Percentiles rank a stretch among this genome's conserved stretches.
Conservation (phyloP, 2,797 vertebrate species). For the Oreonectes daqikongensis region DNA sequence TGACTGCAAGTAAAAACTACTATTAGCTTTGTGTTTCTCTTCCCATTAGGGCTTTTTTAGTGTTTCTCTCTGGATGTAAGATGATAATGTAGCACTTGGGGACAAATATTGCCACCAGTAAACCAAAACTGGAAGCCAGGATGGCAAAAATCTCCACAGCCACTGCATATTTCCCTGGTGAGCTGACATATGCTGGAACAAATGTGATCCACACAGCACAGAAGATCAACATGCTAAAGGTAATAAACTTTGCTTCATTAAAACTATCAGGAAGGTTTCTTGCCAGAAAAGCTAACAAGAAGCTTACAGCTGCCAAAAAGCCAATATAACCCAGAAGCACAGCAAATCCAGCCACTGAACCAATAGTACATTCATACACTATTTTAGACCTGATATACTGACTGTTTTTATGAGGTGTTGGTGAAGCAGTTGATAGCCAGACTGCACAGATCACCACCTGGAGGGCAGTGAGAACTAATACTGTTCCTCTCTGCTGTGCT, state of each 20-base stretch:
- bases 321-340: conserved; percentile 66
- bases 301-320: conserved; percentile 60
- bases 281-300: conserved; percentile 64
- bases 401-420: conserved; percentile 67
- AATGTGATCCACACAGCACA: conserved; percentile 66
- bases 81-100: conserved; percentile 67
- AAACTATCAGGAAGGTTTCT: conserved; percentile 65
- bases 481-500: conserved; percentile 71
- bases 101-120: conserved; percentile 65
- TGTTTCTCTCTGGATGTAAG: conserved; percentile 64
- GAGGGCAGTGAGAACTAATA: conserved; percentile 59
- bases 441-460: conserved; percentile 58
- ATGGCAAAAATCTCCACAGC: conserved; percentile 69
- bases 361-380: conserved; percentile 65
- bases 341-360: conserved; percentile 59
- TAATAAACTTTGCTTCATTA: conserved; percentile 68
- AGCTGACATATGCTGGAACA: conserved; percentile 65
- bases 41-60: conserved; percentile 63
- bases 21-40: conserved; percentile 39
- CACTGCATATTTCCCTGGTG: conserved; percentile 64
- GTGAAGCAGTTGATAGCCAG: conserved; percentile 65
- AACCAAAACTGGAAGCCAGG: conserved; percentile 63
- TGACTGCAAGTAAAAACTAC: not conserved
- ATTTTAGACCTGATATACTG: conserved; percentile 68
- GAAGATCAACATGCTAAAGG: conserved; percentile 68